A percentile compares a stretch with the other conserved stretches of the same genome.
Conservation (phyloP, 1,140 invertebrate genomes). For the Eupristina koningsbergeri region DNA sequence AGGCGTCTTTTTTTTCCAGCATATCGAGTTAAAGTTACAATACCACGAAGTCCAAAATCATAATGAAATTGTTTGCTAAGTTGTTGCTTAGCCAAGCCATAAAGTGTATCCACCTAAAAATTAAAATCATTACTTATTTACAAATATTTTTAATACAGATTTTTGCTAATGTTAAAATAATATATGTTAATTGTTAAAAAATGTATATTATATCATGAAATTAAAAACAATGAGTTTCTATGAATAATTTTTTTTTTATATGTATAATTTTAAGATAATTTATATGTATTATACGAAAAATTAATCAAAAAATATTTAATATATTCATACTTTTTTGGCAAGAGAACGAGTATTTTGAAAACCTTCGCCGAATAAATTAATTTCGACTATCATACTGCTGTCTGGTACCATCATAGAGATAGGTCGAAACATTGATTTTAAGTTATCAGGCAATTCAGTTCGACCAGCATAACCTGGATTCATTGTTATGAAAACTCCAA, state of each 20-base stretch:
- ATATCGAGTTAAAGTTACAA: slow-evolving; percentile 87
- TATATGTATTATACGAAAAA: not conserved
- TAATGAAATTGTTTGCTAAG: slow-evolving; percentile 88
- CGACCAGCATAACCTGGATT: slow-evolving; percentile 92
- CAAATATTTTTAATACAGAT: no score
- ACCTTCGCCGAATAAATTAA: slow-evolving; percentile 89
- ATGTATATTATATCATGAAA: no score
- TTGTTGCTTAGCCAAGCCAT: slow-evolving; percentile 82
- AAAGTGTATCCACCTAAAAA: slow-evolving; percentile 79
- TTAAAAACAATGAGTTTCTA: no score
- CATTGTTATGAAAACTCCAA: slow-evolving; percentile 94
- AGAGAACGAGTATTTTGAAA: slow-evolving; percentile 85
- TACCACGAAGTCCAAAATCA: slow-evolving; percentile 88
- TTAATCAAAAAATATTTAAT: not conserved
- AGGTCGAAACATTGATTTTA: slow-evolving; percentile 94
- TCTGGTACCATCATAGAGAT: slow-evolving; percentile 96
- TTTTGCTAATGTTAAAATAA: no score
- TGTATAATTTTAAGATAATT: no score
- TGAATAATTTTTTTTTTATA: no score
- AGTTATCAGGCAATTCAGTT: slow-evolving; percentile 91
- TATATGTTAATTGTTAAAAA: no score
- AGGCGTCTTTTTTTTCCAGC: slow-evolving; percentile 84
- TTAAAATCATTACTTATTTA: no score
- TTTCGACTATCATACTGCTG: slow-evolving; percentile 90
- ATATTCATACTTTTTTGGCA: slow-evolving; percentile 80